phyloP scores from a whole-genome alignment of 2,113 vertebrate genomes.

The Cynocephalus volans region DNA sequence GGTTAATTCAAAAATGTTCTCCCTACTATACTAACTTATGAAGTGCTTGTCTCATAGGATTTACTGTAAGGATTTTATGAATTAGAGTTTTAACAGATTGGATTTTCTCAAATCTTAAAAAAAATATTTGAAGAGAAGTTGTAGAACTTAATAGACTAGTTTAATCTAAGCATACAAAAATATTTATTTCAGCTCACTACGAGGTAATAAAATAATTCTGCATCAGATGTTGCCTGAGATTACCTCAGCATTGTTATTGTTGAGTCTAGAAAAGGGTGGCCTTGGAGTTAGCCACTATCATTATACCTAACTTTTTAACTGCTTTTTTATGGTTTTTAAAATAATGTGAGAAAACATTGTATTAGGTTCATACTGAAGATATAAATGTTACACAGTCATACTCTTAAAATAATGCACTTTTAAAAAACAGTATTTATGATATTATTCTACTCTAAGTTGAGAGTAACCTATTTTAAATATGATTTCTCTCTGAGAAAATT shows the following conservation, averaged over 20 bases:
- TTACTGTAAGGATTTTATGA: neutral
- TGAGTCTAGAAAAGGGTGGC: neutral
- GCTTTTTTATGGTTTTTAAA: constrained; percentile 29
- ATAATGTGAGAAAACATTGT: neutral
- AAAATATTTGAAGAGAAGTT: neutral
- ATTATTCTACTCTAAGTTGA: neutral
- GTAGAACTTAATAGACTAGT: neutral
- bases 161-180: neutral
- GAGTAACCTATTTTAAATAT: constrained; percentile 17
- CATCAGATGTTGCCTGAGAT: neutral
- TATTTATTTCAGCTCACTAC: neutral
- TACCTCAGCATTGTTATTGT: constrained; percentile 13
- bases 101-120: neutral
- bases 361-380: neutral
- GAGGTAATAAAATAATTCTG: neutral
- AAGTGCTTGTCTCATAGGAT: neutral
- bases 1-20: neutral
- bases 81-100: neutral
- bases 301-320: neutral
- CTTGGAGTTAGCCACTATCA: neutral
- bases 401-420: constrained; percentile 18
- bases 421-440: neutral
- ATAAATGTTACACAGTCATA: neutral
- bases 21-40: neutral
- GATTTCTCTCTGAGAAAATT: constrained; percentile 4